phyloP scores from a whole-genome alignment of 1,140 invertebrate species.

The Pseudomyrmex cubaensis region DNA sequence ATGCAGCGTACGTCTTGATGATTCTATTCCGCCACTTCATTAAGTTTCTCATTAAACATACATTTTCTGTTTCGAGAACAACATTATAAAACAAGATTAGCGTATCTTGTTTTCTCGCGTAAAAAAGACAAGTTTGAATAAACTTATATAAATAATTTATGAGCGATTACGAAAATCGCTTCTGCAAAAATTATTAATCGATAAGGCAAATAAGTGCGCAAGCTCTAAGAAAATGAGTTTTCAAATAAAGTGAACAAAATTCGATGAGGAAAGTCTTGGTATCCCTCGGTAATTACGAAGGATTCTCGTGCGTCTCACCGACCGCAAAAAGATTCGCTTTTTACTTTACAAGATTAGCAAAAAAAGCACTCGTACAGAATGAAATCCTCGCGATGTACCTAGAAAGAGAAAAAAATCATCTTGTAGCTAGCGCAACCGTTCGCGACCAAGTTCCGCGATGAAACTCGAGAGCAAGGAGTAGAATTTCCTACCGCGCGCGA shows the following conservation, averaged over 20 bases:
- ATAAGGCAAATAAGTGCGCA: background rate
- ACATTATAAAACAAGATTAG: no score
- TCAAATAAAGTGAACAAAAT: background rate
- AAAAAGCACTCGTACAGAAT: conserved; percentile 44
- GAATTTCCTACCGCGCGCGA: conserved; percentile 26
- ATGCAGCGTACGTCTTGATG: background rate
- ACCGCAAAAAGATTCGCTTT: conserved; percentile 49
- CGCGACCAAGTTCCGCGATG: conserved; percentile 63
- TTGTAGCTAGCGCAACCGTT: conserved; percentile 1
- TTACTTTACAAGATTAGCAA: conserved; percentile 60
- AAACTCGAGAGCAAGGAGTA: conserved; percentile 57
- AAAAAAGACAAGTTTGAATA: background rate
- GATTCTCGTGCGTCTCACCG: conserved; percentile 26
- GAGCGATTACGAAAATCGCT: background rate
- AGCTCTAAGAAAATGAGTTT: background rate
- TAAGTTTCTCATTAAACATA: conserved; percentile 26
- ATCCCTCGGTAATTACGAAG: conserved; percentile 42
- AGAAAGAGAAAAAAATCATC: conserved; percentile 37
- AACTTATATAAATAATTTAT: conserved; percentile 7
- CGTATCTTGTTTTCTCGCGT: background rate
- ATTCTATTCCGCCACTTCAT: background rate
- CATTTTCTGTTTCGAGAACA: conserved; percentile 8
- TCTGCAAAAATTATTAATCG: conserved; percentile 13
- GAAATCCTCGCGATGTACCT: conserved; percentile 50
- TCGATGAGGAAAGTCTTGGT: conserved; percentile 22